Conservation (phyloP, 2,888 invertebrate species). For the Meganola albula region DNA sequence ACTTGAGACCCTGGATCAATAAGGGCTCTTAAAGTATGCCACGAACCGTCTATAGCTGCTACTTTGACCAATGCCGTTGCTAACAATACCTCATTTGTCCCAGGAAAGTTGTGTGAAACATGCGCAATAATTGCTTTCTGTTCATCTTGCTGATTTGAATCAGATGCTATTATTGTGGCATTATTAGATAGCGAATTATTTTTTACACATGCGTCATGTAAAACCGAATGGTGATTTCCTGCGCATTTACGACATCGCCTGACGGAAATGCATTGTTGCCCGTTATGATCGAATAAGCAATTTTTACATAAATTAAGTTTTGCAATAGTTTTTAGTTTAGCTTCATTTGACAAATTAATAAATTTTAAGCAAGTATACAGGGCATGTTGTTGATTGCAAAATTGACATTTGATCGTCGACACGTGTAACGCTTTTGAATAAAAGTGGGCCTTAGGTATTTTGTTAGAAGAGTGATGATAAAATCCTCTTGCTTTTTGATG, state of each 20-base stretch:
- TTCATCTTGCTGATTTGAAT: not conserved
- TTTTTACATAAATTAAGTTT: not conserved
- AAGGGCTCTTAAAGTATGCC: conserved; percentile 4
- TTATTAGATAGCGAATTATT: conserved; percentile 1
- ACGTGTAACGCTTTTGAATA: conserved; percentile 4
- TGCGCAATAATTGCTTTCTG: conserved; percentile 5
- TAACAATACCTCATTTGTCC: conserved; percentile 1
- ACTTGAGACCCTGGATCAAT: conserved; percentile 8
- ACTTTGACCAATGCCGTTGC: conserved; percentile 3
- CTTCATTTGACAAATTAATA: conserved; percentile 2
- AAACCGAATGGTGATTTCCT: conserved; percentile 7
- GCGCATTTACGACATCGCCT: not conserved
- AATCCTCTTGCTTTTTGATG: not conserved
- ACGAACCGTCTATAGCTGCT: not conserved
- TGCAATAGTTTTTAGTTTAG: not conserved
- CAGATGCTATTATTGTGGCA: not conserved
- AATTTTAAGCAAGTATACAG: conserved; percentile 4
- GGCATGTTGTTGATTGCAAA: conserved; percentile 5
- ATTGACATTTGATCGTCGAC: conserved; percentile 2
- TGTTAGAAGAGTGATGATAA: not conserved
- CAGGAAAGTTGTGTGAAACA: conserved; percentile 3
- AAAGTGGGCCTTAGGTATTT: not conserved
- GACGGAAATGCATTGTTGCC: not conserved
- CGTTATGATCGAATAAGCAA: conserved; percentile 1
- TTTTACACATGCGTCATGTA: conserved; percentile 4